Base-by-base conservation (phyloP, 2,797 vertebrate species). In the Gastrophryne carolinensis region DNA sequence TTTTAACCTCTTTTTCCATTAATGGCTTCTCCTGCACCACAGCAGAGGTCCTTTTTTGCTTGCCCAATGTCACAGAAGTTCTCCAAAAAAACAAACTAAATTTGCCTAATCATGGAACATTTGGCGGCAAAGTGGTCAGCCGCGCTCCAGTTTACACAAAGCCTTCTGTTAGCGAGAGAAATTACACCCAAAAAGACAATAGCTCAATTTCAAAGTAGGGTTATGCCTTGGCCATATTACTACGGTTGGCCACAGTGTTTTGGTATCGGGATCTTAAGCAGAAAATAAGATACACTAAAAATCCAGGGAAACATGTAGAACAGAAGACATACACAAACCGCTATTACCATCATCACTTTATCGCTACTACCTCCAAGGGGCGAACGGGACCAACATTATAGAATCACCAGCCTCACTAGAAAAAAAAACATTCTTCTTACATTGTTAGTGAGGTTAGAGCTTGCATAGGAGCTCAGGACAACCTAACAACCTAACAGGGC, bases 61-160 rank as follows among this genome's bases (percentile, higher is more conserved):
- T 52, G 63, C 44, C 63, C 47, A 66, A 34, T 50, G 64, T 53
- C 32, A 65, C 63, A 65, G 41, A 34, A 37, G 21, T 67, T 67
- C 12, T 53, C 64, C 30, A 13, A 67, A 13, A 67, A 66, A 67
- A 67, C 64, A 53, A 30, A 67, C 47, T 15, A 53, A 34, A 67
- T 53, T 67, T 54, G 49, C 49, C 13, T 67, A 67, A 67, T 67
- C 52, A 32, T 67, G 26, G 30, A 37, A 67, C 21, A 53, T 52
- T 54, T 67, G 64, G 64, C 64, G 19, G 12, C 12, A 2, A 10
- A 26, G 12, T 67, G 49, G 52, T 52, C n/a, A 53, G 49, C 49
- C 1, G 30, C 13, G n/a, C 19, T 35, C 21, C 23, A 53, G 27
- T 26, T 54, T 37, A 24, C 24, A n/a, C 21, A 19, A 34, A 21